These are phyloP conservation scores for Hydropotes inermis DNA, from an alignment of 2,113 vertebrate species.

Conservation along the genomic window DNA sequence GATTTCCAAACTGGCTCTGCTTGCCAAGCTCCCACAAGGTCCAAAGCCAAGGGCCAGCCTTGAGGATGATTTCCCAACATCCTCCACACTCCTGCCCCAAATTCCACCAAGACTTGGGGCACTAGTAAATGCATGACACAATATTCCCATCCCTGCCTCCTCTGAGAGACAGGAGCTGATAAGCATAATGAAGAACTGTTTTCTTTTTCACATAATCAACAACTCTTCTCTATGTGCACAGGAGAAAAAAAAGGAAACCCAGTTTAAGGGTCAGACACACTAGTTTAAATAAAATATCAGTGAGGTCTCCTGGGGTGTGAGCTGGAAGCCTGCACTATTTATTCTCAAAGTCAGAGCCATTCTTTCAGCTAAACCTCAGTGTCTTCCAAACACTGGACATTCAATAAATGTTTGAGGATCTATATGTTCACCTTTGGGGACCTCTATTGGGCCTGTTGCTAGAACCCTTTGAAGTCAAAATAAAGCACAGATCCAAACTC, in stretches of 20 bases:
- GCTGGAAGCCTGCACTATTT: neutral
- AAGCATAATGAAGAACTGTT: slow-evolving; percentile 58
- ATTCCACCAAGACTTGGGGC: slow-evolving; percentile 2
- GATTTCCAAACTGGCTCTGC: slow-evolving; percentile 59
- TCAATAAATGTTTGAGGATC: slow-evolving; percentile 1
- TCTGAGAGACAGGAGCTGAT: slow-evolving; percentile 13
- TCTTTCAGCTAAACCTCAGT: neutral
- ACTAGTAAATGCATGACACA: neutral
- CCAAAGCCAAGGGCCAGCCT: slow-evolving; percentile 27
- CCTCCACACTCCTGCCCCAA: neutral
- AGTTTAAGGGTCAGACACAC: slow-evolving; percentile 31
- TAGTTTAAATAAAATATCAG: slow-evolving; percentile 14
- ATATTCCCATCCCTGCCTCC: slow-evolving; percentile 6
- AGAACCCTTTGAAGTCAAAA: slow-evolving; percentile 45
- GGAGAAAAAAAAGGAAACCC: slow-evolving; percentile 25
- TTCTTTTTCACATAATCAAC: slow-evolving; percentile 46
- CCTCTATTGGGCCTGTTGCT: neutral
- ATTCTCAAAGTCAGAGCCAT: neutral
- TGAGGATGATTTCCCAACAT: neutral
- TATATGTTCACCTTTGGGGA: neutral
- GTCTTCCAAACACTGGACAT: neutral
- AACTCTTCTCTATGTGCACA: slow-evolving; percentile 41
- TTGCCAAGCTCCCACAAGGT: neutral
- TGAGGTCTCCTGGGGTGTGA: neutral
- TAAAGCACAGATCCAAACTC: neutral